phyloP scores from a whole-genome alignment of 2,113 vertebrate genomes.

The Atrichornis clamosus region DNA sequence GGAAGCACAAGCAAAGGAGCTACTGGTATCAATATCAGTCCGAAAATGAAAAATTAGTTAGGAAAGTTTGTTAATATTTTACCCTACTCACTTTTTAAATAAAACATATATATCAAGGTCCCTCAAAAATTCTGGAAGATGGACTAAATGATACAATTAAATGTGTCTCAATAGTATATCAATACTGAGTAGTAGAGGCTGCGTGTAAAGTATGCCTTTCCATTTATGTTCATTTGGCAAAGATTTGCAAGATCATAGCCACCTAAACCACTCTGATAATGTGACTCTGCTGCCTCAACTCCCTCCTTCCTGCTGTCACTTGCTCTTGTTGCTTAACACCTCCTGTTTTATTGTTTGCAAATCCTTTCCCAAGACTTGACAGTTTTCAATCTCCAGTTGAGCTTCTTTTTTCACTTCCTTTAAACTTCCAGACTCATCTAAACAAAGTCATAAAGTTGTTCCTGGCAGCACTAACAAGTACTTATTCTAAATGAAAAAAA shows the following conservation, averaged over 20 bases:
- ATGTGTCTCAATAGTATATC: neutral
- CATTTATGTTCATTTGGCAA: neutral
- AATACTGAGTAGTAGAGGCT: neutral
- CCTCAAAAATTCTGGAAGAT: neutral
- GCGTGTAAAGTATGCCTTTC: neutral
- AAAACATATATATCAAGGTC: neutral
- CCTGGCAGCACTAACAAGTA: neutral
- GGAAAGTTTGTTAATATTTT: neutral
- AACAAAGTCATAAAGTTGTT: neutral
- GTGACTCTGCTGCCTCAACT: neutral
- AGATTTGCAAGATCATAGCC: neutral
- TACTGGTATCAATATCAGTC: neutral
- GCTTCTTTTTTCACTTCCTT: neutral
- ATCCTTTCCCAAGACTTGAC: neutral
- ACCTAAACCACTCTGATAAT: neutral
- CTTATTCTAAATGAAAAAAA: neutral
- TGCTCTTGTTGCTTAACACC: neutral
- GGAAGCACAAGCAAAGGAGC: neutral
- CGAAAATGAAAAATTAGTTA: neutral
- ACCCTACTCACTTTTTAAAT: neutral
- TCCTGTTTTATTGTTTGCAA: neutral
- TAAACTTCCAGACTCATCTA: neutral
- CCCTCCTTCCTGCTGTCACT: neutral
- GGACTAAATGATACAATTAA: neutral
- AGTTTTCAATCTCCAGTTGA: neutral